Evolutionary conservation across 2,113 vertebrate species (phyloP).

Genomic region (Tetrax tetrax): DNA sequence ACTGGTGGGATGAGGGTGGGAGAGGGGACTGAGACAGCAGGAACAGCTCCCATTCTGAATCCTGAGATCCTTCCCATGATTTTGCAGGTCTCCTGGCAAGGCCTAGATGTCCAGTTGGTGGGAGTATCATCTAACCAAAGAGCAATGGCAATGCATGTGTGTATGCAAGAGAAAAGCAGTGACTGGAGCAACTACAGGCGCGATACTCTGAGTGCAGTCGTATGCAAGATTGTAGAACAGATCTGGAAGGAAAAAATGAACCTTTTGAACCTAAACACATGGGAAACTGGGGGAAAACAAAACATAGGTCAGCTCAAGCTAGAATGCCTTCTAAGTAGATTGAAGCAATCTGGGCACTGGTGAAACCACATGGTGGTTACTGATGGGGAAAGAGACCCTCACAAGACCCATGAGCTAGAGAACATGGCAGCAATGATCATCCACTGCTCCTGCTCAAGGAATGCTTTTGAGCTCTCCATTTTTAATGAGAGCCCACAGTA

Average conservation of each 20-base stretch:
- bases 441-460: background rate
- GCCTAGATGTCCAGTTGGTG: background rate
- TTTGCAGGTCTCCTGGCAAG: background rate
- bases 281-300: background rate
- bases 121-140: background rate
- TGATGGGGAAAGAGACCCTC: background rate
- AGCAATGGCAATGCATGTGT: background rate
- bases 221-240: background rate
- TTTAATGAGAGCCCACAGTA: background rate
- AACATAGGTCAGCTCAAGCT: background rate
- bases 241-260: background rate
- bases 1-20: background rate
- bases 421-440: background rate
- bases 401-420: background rate
- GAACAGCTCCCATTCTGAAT: background rate
- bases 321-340: background rate
- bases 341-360: background rate
- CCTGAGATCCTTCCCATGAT: background rate
- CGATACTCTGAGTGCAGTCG: fast-evolving
- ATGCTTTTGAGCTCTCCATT: background rate
- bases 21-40: background rate
- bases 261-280: too few species aligned
- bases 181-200: background rate
- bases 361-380: background rate
- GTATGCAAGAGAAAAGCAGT: background rate